Percentiles rank a stretch among this genome's conserved stretches.
These are phyloP conservation scores for Florisuga fusca DNA, from an alignment of 2,797 vertebrate genomes.

Conservation along the genomic window DNA sequence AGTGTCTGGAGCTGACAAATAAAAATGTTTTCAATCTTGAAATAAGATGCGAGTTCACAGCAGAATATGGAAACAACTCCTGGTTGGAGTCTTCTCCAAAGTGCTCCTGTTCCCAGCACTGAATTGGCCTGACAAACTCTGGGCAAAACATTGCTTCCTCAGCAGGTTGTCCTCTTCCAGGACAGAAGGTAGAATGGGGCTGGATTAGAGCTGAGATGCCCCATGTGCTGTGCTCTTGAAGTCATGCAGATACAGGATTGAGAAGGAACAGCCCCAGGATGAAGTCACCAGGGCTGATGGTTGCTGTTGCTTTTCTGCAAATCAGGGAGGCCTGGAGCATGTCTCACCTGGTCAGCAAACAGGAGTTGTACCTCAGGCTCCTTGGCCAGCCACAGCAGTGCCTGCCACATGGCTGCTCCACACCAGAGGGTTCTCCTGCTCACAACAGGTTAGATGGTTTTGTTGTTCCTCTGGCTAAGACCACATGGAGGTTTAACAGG, in stretches of 20 bases:
- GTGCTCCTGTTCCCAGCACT: neutral
- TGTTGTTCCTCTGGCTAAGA: neutral
- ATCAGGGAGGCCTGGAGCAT: neutral
- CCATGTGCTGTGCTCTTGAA: neutral
- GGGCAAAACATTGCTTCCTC: neutral
- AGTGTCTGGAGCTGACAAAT: neutral
- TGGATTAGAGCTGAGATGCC: neutral
- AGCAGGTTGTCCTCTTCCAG: neutral
- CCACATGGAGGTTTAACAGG: neutral
- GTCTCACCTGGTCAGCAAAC: neutral
- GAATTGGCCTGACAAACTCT: neutral
- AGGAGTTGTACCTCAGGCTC: neutral
- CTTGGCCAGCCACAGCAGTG: neutral
- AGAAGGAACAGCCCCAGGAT: neutral
- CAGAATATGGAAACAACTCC: neutral
- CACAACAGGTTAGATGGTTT: neutral
- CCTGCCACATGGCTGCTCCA: fast-evolving
- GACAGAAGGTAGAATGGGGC: neutral
- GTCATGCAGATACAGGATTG: fast-evolving
- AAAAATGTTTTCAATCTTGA: neutral
- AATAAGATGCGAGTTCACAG: neutral
- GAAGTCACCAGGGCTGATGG: neutral
- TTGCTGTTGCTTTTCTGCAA: neutral
- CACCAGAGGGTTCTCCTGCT: neutral
- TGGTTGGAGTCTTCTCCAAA: neutral